Evolutionary conservation across 2,797 vertebrate species (phyloP).

Genomic region (Microctenopoma steveboyesi): DNA sequence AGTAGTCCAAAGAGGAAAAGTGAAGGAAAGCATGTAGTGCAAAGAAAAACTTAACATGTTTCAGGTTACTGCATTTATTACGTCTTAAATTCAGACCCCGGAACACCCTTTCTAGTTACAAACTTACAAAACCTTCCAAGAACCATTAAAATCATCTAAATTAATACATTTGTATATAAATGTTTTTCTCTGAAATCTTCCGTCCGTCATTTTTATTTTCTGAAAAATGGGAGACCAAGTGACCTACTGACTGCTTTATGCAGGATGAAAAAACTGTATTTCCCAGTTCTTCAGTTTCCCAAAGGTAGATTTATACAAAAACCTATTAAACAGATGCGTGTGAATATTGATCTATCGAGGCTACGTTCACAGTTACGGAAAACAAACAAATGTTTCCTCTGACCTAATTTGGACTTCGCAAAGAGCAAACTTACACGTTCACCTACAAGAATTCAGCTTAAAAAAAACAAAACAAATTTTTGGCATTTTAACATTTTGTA

Average conservation of each 20-base stretch:
- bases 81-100: no score
- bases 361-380: neutral
- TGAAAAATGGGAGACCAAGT: no score
- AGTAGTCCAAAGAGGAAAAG: neutral
- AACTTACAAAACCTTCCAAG: no score
- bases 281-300: no score
- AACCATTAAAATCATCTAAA: no score
- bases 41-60: neutral
- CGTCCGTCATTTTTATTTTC: no score
- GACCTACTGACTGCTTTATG: neutral
- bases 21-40: no score
- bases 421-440: neutral
- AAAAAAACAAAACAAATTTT: neutral
- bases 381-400: neutral
- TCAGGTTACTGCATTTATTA: neutral
- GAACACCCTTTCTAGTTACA: no score
- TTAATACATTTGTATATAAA: no score
- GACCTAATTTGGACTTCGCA: neutral
- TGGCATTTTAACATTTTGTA: neutral
- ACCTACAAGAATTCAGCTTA: no score
- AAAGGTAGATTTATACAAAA: neutral
- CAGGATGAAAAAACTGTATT: neutral
- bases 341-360: neutral
- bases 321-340: neutral
- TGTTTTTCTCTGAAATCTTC: no score